Conservation (phyloP, 2,113 vertebrate genomes). For the Heterotilapia buettikoferi region DNA sequence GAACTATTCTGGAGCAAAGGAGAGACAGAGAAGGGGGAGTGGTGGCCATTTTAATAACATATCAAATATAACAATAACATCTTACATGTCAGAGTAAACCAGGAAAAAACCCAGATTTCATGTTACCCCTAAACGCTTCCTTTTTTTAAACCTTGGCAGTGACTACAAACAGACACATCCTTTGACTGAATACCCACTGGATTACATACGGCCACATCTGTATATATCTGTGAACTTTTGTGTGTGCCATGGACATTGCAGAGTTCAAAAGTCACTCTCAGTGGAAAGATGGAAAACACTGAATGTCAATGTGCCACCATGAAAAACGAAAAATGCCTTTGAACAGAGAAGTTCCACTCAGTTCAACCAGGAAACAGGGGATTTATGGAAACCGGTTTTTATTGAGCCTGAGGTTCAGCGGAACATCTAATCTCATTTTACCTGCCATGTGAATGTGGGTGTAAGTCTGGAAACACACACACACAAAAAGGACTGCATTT, state of each 20-base stretch:
- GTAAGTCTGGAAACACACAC: neutral
- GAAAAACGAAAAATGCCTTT: conserved; percentile 37
- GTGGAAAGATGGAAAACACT: conserved; percentile 5
- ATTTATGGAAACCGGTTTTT: neutral
- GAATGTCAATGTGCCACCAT: neutral
- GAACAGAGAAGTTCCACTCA: neutral
- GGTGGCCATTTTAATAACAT: neutral
- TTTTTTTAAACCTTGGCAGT: neutral
- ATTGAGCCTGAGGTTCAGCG: neutral
- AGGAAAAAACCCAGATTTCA: neutral
- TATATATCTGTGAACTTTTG: neutral
- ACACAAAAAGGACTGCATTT: neutral
- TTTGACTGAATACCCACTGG: neutral
- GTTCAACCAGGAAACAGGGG: conserved; percentile 9
- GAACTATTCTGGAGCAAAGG: conserved; percentile 74
- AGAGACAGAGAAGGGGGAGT: neutral
- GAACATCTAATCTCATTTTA: conserved; percentile 9
- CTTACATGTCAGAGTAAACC: neutral
- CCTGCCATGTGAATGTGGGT: neutral
- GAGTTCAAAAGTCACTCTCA: neutral
- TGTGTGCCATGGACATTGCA: neutral
- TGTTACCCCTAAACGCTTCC: neutral
- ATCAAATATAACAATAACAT: neutral
- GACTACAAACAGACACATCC: neutral
- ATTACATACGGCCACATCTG: neutral